Evolutionary conservation across 1,140 invertebrate genomes (phyloP).

Genomic region (Euura lappo): DNA sequence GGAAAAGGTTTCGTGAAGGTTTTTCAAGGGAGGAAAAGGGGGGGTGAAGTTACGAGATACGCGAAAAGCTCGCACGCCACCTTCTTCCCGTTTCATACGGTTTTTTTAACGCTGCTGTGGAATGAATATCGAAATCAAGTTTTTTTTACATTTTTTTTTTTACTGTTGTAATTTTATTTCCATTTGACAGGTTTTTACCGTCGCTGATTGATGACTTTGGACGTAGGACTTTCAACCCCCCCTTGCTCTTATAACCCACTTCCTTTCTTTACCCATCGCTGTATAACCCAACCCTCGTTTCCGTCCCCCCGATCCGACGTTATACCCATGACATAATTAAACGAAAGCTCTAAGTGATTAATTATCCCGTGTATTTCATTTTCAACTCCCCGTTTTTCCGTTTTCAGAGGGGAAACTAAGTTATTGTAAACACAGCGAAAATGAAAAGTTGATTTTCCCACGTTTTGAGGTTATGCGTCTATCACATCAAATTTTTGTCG

Average conservation of each 20-base stretch:
- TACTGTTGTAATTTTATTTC: background rate
- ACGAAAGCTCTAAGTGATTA: constrained; percentile 56
- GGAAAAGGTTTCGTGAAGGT: no score
- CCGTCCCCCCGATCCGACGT: constrained; percentile 24
- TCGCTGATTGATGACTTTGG: constrained; percentile 48
- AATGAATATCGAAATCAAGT: no score
- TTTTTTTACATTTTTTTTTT: no score
- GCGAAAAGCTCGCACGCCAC: no score
- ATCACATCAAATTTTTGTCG: no score
- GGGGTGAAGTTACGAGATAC: no score
- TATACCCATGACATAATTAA: constrained; percentile 46
- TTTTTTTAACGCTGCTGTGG: constrained; percentile 27
- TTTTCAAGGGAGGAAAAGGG: no score
- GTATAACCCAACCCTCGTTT: no score
- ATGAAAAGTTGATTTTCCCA: no score
- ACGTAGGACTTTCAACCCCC: constrained; percentile 10
- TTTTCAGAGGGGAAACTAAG: no score
- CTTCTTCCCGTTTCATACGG: background rate
- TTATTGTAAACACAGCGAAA: no score
- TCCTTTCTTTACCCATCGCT: constrained; percentile 15
- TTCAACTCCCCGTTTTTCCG: background rate
- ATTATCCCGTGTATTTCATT: constrained; percentile 30
- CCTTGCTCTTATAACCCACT: constrained; percentile 21
- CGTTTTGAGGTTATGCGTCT: no score
- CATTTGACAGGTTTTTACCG: constrained; percentile 43